Base-by-base conservation (phyloP, 64 coral and sea anemone genomes). In the Orbicella faveolata region DNA sequence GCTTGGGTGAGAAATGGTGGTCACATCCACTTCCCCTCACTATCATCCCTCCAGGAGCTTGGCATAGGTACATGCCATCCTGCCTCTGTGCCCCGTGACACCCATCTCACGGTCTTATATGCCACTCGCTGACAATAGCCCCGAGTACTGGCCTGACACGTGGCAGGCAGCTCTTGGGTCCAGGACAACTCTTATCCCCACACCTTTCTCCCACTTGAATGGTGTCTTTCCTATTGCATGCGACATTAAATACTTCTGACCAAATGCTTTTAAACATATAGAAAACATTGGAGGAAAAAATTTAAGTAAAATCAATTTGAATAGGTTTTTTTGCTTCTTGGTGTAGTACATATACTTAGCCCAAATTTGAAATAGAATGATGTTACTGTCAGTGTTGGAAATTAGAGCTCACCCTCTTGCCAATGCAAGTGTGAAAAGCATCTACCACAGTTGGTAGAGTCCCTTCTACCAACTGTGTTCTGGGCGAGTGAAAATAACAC, bases 181-280 rank as follows among this genome's bases (percentile, higher is more conserved):
- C 76, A 7, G 76, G 76, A 78, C 76, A 78, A 78, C 76, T 52
- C 76, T 78, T 78, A 52, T 9, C 41, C 76, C 76, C 76, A 19
- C 6, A 19, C 76, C 76, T 78, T 21, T 53, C 21, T 51, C 76
- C 76, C 76, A 78, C 76, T 23, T 52, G 52, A 0, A 78, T 20
- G 4, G 76, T 52, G 76, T 78, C 76, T 53, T 78, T 53, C 52
- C 76, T 52, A 51, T 78, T 78, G 41, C 48, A 37, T 3, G 39
- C 51, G 75, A 77, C 37, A 77, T 48, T 77, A 77, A 77, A 30
- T 30, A 41, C 39, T 41, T 41, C 39, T 41, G 39, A 41, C 39
- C 39, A 41, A 41, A 41, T 41, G 4, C 2, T 41, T 41, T 41
- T 41, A 41, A 41, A 4, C 39, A 41, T 41, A 41, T 41, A 41